Evolutionary conservation across 2,797 vertebrate species (phyloP), one percentile per base, ranked within the genome.

Genomic region (Labroides dimidiatus): DNA sequence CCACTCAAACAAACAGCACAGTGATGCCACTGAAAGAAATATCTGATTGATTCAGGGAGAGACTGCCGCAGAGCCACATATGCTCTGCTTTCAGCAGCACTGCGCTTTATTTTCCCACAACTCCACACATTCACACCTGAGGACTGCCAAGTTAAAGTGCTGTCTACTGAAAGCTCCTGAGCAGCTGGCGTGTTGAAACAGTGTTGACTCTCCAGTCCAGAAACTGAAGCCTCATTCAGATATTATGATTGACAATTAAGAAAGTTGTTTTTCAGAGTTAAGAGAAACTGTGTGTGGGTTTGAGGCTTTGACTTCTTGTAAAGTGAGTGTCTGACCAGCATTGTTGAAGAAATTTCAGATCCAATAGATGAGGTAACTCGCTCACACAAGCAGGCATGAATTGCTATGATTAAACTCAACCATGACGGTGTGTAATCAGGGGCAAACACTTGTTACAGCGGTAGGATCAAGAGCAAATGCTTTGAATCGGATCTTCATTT

Each of bases 1-100:
- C 47, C 75, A 39, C 73, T 74, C 71, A 71, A 75, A 80, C 69
- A 72, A 63, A 74, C 67, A 54, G 44, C 30, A 4, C 10, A 37
- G 13, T 1, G 20, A 21, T 56, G 67, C 39, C 20, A 43, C 27
- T 65, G 59, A 75, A 66, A 63, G 36, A 54, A 43, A 41, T 44
- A 42, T 57, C 43, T 39, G 60, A 78, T 37, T 57, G 14, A 61
- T 62, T 66, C 50, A n/a, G 9, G 58, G 45, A 33, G 42, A n/a
- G n/a, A 39, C 49, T 17, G 43, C 64, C 14, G 62, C 62, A 69
- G 39, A 49, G 57, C 70, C 56, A 76, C 24, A 16, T 14, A 10
- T 10, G 13, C 50, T 62, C n/a, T 36, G 36, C 67, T 72, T 59
- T 56, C 39, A 45, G 27, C 21, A 41, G 16, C 41, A 17, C 33